Conservation (phyloP, 2,797 vertebrate species). For the Emydoidea blandingii region DNA sequence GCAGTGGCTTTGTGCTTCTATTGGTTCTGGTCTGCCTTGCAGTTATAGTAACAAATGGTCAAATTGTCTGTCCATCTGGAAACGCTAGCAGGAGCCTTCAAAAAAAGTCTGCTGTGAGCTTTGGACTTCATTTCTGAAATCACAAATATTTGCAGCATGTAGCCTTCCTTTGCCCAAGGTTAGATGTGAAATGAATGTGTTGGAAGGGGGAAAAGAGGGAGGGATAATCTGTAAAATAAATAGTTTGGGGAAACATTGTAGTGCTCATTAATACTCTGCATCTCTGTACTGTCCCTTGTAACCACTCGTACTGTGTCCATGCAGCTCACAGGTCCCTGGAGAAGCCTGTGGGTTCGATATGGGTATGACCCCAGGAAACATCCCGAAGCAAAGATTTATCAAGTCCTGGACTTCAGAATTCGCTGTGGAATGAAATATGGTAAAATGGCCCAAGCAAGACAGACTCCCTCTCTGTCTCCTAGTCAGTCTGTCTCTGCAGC, state of each 20-base stretch:
- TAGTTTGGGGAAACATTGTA: neutral
- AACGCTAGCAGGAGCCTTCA: neutral
- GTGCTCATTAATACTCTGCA: neutral
- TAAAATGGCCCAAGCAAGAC: constrained; percentile 72
- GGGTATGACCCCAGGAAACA: constrained; percentile 94
- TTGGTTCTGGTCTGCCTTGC: neutral
- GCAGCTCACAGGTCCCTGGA: constrained; percentile 97
- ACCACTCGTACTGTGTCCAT: neutral
- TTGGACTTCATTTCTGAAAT: neutral
- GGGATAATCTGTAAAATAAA: constrained; percentile 1
- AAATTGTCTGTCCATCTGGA: neutral
- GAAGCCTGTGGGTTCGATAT: constrained; percentile 95
- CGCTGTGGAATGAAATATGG: constrained; percentile 95
- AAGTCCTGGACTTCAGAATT: constrained; percentile 96
- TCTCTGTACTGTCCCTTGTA: neutral
- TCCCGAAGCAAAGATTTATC: constrained; percentile 92
- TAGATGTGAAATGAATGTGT: neutral
- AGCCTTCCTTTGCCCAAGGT: neutral
- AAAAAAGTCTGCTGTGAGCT: neutral
- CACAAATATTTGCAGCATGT: neutral
- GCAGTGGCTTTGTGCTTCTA: rapidly evolving
- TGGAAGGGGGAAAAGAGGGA: neutral
- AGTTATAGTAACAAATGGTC: neutral
- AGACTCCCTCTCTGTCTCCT: constrained; percentile 44
- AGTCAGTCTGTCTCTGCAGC: constrained; percentile 29